Percentiles rank a stretch among this genome's conserved stretches.
phyloP scores from a whole-genome alignment of 2,888 invertebrate genomes.

The Metacarcinus magister region DNA sequence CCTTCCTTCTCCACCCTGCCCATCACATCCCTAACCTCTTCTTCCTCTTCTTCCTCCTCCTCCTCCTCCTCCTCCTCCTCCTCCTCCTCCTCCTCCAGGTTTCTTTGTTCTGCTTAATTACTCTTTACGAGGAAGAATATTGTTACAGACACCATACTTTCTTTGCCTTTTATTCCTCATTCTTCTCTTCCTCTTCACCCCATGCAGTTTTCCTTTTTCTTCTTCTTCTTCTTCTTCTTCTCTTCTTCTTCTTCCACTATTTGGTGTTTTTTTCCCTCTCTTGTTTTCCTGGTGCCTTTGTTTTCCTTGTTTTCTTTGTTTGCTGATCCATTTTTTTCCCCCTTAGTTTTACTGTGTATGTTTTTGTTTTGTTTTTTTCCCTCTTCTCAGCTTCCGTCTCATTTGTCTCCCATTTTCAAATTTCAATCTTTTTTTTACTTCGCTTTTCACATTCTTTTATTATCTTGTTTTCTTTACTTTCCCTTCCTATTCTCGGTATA shows the following conservation, averaged over 20 bases:
- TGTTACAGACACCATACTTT: background rate
- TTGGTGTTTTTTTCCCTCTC: background rate
- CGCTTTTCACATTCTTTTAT: too few relatives aligned
- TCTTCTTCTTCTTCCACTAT: background rate
- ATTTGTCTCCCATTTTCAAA: too few relatives aligned
- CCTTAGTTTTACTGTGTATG: too few relatives aligned
- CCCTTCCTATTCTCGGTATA: too few relatives aligned
- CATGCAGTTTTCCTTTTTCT: background rate
- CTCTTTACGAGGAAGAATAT: conserved; percentile 7
- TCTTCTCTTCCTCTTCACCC: background rate
- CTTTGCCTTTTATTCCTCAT: background rate
- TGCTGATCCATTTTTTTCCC: too few relatives aligned
- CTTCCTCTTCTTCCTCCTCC: conserved; percentile 3
- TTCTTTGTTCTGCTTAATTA: background rate
- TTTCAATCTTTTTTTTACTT: too few relatives aligned
- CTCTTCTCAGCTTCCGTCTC: too few relatives aligned
- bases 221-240: background rate
- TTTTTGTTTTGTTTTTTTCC: too few relatives aligned
- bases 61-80: background rate
- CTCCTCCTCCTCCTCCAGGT: background rate
- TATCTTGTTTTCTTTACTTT: too few relatives aligned
- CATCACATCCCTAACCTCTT: background rate
- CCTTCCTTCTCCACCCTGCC: background rate
- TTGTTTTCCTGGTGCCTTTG: too few relatives aligned
- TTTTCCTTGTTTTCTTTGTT: too few relatives aligned